Conservation (phyloP, 2,113 vertebrate genomes). For the Glaucidium brasilianum region DNA sequence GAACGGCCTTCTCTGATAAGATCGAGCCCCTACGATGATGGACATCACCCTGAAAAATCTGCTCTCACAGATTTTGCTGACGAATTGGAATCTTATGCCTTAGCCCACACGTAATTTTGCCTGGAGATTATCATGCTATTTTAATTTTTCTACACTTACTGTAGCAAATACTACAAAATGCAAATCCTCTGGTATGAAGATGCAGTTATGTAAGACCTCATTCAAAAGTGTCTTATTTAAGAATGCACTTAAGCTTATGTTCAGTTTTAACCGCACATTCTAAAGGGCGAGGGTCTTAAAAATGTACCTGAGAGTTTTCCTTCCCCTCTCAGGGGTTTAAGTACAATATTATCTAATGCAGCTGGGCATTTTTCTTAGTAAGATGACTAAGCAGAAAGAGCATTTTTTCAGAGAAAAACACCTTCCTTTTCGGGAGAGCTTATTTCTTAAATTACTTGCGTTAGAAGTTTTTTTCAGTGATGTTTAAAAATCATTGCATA, state of each 20-base stretch:
- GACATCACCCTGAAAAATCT: background rate
- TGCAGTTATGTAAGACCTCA: conserved; percentile 29
- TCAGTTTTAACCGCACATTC: background rate
- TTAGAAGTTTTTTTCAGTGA: background rate
- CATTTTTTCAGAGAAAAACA: conserved; percentile 13
- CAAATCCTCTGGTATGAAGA: conserved; percentile 37
- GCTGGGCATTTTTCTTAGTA: background rate
- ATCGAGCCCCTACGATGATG: background rate
- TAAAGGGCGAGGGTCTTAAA: conserved; percentile 27
- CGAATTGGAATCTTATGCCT: background rate
- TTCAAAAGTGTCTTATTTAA: conserved; percentile 29
- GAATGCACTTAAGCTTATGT: conserved; percentile 6
- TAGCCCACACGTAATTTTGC: conserved; percentile 31
- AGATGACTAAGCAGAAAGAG: conserved; percentile 55
- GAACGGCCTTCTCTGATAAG: background rate
- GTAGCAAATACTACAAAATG: conserved; percentile 34
- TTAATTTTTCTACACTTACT: conserved; percentile 36
- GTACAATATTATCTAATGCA: background rate
- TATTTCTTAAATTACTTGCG: background rate
- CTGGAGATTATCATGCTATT: conserved; percentile 46
- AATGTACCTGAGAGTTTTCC: background rate
- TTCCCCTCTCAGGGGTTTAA: background rate
- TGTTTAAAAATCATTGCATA: conserved; percentile 25
- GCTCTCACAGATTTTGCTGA: conserved; percentile 10
- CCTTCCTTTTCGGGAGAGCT: background rate